phyloP scores from a whole-genome alignment of 2,888 invertebrate genomes.

The Drosophila gaucha region DNA sequence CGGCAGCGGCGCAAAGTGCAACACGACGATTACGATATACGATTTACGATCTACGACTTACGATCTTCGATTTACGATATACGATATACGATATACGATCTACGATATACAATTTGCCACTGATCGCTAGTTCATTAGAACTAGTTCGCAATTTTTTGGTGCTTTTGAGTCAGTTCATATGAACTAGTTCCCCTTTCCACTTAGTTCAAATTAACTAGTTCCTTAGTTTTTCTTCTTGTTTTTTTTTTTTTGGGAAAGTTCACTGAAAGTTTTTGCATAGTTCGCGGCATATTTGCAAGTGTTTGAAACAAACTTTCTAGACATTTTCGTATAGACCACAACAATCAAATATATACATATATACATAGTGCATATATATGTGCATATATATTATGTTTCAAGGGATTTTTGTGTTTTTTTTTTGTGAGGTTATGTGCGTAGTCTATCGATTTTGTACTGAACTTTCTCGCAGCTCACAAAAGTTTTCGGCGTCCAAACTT shows the following conservation, averaged over 20 bases:
- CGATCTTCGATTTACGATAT: too few species aligned
- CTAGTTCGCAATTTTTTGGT: conserved; percentile 3
- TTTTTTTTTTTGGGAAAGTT: conserved; percentile 7
- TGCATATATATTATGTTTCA: conserved; percentile 2
- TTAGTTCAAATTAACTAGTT: conserved; percentile 18
- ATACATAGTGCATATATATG: conserved; percentile 3
- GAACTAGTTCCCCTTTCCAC: background rate
- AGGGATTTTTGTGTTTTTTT: conserved; percentile 15
- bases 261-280: conserved; percentile 23
- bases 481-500: conserved; percentile 25
- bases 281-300: conserved; percentile 21
- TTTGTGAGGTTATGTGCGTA: conserved; percentile 23
- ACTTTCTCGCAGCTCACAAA: conserved; percentile 15
- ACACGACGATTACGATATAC: too few species aligned
- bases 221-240: background rate
- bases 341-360: conserved; percentile 2
- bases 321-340: conserved; percentile 13
- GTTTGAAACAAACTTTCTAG: conserved; percentile 23
- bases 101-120: conserved; percentile 3
- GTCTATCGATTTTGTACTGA: conserved; percentile 28
- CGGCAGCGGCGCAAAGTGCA: conserved; percentile 21
- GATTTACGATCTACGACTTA: too few species aligned
- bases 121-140: conserved; percentile 9
- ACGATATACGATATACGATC: too few species aligned
- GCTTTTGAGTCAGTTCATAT: background rate